Evolutionary conservation across 2,888 invertebrate genomes (phyloP).

Genomic region (Lysandra bellargus): DNA sequence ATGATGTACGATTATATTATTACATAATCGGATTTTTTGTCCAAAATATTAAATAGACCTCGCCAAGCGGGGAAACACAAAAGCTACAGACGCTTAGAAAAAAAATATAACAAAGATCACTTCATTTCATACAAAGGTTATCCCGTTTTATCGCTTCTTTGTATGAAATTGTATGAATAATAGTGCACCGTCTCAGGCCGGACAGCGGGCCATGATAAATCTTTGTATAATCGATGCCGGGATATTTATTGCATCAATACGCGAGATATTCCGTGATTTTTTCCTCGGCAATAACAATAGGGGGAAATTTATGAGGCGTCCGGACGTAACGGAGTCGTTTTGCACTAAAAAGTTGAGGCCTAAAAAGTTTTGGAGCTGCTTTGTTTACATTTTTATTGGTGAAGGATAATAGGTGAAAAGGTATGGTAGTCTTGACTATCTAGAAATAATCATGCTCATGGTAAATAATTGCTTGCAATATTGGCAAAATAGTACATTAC

Average conservation of each 20-base stretch:
- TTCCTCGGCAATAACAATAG: slow-evolving; percentile 58
- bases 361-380: slow-evolving; percentile 3
- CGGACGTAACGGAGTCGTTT: slow-evolving; percentile 35
- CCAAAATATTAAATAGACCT: neutral
- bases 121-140: slow-evolving; percentile 49
- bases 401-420: no score
- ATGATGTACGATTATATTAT: no score
- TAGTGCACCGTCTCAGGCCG: slow-evolving; percentile 62
- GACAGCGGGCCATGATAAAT: slow-evolving; percentile 69
- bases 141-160: slow-evolving; percentile 56
- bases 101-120: slow-evolving; percentile 35
- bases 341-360: neutral
- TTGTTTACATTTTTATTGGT: neutral
- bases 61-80: neutral
- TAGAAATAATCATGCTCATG: no score
- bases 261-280: slow-evolving; percentile 37
- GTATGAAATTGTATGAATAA: slow-evolving; percentile 69
- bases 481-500: no score
- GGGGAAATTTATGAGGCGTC: slow-evolving; percentile 61
- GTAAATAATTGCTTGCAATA: no score
- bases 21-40: neutral
- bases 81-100: neutral
- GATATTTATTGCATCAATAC: slow-evolving; percentile 68
- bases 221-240: slow-evolving; percentile 73
- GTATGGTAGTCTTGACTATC: no score